Evolutionary conservation across 2,888 invertebrate species (phyloP), one percentile per base, ranked within the genome.

Genomic region (Drosophila aldrichi): DNA sequence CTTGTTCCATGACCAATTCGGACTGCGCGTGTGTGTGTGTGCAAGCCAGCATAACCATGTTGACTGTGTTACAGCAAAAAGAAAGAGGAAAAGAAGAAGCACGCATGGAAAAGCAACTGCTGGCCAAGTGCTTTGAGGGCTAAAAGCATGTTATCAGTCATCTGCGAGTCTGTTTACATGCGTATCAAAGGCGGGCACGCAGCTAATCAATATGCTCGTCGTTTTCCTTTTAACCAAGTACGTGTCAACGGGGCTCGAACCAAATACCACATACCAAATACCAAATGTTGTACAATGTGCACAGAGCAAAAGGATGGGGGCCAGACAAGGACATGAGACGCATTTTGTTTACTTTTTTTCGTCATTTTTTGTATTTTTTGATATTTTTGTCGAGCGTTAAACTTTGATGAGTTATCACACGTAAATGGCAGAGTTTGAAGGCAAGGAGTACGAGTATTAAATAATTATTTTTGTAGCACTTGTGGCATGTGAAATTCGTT

Each of bases 141-240:
- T 84, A 65, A 89, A 72, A 87, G 84, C 85, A 72, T 87, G 85
- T 88, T 89, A 89, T 81, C 81, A 76, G 67, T 71, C 84, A 87
- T 83, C 88, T 67, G 58, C 49, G 56, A 74, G 49, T 67, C 55
- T 79, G 86, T 80, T 84, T 74, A 68, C 81, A 89, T 74, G 70
- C 69, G 74, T 76, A 81, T 72, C 77, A 72, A 77, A 70, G 76
- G 69, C 81, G 73, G 73, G 88, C 78, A 77, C 77, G 82, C 74
- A 81, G 57, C 87, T 90, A 86, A 88, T 88, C 87, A 88, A 88
- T 88, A 88, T 90, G 90, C 90, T 90, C 77, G 87, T 90, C 87
- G 79, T 80, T 88, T 88, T 90, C 84, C 90, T 88, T 86, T 90
- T 90, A 90, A 73, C 83, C 90, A 79, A 88, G 81, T 86, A 90